Evolutionary conservation across 2,113 vertebrate genomes (phyloP).

Genomic region (Tyto alba): DNA sequence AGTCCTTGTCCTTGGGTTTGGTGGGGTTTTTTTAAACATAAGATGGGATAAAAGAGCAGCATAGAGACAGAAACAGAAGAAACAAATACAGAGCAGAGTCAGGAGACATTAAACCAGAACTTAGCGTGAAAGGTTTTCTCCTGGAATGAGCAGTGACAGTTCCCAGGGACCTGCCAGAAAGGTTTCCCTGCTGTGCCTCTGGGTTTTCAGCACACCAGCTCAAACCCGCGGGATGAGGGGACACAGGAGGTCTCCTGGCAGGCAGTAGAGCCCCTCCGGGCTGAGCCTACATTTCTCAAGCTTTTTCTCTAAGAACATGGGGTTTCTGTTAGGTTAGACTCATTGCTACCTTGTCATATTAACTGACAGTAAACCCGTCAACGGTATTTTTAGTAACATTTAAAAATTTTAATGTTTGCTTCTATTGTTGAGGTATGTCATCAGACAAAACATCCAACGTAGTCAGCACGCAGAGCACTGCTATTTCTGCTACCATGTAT

Average conservation of each 20-base stretch:
- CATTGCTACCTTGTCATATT: neutral
- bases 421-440: neutral
- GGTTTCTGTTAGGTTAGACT: neutral
- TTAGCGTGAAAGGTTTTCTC: neutral
- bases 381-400: neutral
- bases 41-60: neutral
- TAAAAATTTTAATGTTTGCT: neutral
- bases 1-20: neutral
- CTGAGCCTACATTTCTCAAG: neutral
- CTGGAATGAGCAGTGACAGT: neutral
- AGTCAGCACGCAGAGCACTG: accelerated
- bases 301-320: neutral
- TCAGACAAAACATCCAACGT: accelerated
- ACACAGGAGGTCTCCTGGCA: neutral
- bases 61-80: neutral
- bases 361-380: neutral
- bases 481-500: neutral
- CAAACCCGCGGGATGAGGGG: neutral
- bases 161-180: neutral
- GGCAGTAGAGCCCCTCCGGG: neutral
- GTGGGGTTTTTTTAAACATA: neutral
- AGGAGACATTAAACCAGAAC: neutral
- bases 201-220: neutral
- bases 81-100: neutral
- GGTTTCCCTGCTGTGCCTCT: neutral